Conservation (phyloP, 2,797 vertebrate species). For the Lateolabrax maculatus region DNA sequence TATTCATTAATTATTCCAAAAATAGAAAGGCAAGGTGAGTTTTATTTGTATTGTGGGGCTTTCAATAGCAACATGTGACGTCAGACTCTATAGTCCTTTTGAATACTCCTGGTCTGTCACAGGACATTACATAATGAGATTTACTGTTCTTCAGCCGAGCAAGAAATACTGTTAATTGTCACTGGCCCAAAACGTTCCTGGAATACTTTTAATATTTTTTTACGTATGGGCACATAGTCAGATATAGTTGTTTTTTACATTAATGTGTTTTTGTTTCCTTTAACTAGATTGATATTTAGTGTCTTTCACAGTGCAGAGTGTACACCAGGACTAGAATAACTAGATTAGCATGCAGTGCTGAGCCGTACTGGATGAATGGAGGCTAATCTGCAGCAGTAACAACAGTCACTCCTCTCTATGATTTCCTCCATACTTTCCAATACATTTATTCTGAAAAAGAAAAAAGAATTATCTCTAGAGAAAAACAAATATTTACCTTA, state of each 20-base stretch:
- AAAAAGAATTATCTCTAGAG: background rate
- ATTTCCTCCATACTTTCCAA: constrained; percentile 1
- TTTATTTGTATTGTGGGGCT: constrained; percentile 47
- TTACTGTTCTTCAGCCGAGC: constrained; percentile 48
- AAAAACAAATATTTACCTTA: constrained; percentile 5
- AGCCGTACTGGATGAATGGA: constrained; percentile 63
- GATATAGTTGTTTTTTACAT: background rate
- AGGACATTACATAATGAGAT: constrained; percentile 76
- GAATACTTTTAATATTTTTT: constrained; percentile 10
- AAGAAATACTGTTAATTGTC: constrained; percentile 26
- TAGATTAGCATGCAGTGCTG: constrained; percentile 72
- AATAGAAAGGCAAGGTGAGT: constrained; percentile 37
- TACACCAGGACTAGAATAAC: constrained; percentile 77
- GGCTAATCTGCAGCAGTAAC: constrained; percentile 68
- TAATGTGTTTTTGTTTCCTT: constrained; percentile 12
- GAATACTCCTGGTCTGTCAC: constrained; percentile 63
- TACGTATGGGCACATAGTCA: background rate
- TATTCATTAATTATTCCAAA: constrained; percentile 2
- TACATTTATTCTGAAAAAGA: constrained; percentile 5
- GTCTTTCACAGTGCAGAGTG: constrained; percentile 38
- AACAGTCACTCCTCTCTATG: constrained; percentile 47
- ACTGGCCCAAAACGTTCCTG: background rate
- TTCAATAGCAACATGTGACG: constrained; percentile 57
- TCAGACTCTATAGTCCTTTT: constrained; percentile 51
- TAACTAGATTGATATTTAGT: constrained; percentile 1